Conservation (phyloP, 2,797 vertebrate species). For the Paratrypauchen microcephalus region DNA sequence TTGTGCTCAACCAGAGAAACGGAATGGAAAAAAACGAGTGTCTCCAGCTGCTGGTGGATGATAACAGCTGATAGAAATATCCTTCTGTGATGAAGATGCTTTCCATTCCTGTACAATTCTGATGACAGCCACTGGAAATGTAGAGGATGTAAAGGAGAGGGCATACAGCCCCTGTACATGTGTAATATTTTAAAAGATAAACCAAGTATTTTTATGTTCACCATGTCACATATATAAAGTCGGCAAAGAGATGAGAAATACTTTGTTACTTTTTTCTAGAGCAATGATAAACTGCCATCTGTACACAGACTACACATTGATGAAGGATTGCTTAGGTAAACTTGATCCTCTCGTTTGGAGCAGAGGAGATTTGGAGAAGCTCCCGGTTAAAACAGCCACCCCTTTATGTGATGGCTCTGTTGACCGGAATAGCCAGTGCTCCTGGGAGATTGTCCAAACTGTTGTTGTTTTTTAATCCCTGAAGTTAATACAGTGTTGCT, state of each 20-base stretch:
- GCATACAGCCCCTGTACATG: not conserved
- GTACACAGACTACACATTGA: constrained; percentile 12
- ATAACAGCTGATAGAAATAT: constrained; percentile 23
- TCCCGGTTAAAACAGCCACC: constrained; percentile 55
- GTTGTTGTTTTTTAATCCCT: constrained; percentile 32
- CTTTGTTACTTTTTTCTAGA: constrained; percentile 51
- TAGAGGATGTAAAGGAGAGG: too few species aligned
- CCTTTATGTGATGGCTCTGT: constrained; percentile 48
- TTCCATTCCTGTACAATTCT: too few species aligned
- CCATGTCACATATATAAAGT: not conserved
- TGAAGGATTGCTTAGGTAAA: constrained; percentile 50
- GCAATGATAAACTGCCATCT: constrained; percentile 41
- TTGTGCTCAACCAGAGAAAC: constrained; percentile 25
- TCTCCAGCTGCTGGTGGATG: constrained; percentile 33
- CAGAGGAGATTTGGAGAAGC: constrained; percentile 27
- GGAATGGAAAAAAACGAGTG: constrained; percentile 38
- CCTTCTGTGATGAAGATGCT: constrained; percentile 4
- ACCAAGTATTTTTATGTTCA: constrained; percentile 11
- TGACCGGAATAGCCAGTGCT: constrained; percentile 42
- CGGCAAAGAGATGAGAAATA: constrained; percentile 7
- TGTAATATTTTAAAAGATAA: constrained; percentile 16
- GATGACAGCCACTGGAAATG: not conserved
- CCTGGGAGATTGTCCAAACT: constrained; percentile 49
- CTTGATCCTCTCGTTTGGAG: constrained; percentile 62
- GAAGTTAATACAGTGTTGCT: not conserved